These are phyloP conservation scores for Helicoverpa zea DNA, from an alignment of 1,140 invertebrate genomes.

Conservation along the genomic window DNA sequence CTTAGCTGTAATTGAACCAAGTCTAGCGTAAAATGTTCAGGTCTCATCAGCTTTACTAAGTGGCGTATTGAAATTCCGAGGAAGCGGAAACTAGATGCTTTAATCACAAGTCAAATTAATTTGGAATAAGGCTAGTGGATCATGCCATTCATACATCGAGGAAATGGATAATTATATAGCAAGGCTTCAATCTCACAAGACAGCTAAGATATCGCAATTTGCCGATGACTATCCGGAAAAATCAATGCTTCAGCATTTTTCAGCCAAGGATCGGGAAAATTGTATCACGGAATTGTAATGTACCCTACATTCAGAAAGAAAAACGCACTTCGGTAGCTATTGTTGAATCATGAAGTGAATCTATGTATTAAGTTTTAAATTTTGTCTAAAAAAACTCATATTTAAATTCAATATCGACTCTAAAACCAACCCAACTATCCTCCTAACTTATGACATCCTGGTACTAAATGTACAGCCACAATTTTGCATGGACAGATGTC, in stretches of 20 bases:
- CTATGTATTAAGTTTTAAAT: no score
- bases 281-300: no score
- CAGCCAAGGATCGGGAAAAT: not conserved
- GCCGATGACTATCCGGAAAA: conserved; percentile 27
- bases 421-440: not conserved
- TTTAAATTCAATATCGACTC: not conserved
- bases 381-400: no score
- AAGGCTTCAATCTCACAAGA: not conserved
- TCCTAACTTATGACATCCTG: conserved; percentile 5
- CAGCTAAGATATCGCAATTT: conserved; percentile 17
- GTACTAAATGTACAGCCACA: not conserved
- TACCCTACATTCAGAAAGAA: no score
- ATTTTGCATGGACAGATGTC: conserved; percentile 17
- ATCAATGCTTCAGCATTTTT: not conserved
- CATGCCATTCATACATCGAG: not conserved
- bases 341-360: no score
- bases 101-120: not conserved
- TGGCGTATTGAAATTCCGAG: conserved; percentile 22
- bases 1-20: conserved; percentile 27
- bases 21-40: conserved; percentile 11
- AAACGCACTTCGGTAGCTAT: no score
- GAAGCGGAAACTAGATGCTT: not conserved
- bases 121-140: no score
- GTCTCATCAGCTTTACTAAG: conserved; percentile 2
- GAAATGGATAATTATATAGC: not conserved